Percentiles rank a stretch among this genome's conserved stretches.
Conservation (phyloP, 2,888 invertebrate species). For the Pediacus dermestoides region DNA sequence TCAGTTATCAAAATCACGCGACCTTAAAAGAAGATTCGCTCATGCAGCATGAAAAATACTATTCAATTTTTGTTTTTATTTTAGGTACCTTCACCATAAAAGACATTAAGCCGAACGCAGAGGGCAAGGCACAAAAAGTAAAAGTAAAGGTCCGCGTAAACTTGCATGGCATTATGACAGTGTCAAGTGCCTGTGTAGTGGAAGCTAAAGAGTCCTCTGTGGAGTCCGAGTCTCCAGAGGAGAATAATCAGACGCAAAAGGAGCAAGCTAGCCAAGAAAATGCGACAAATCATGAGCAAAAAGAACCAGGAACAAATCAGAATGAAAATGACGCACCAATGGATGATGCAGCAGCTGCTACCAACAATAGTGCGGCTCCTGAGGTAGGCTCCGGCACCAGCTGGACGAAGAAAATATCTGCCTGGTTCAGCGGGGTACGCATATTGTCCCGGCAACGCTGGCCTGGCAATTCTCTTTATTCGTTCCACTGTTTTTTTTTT, state of each 20-base stretch:
- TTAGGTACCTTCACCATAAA: constrained; percentile 76
- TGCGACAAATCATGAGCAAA: constrained; percentile 46
- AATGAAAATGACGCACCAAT: constrained; percentile 49
- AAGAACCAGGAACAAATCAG: constrained; percentile 38
- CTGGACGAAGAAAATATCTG: constrained; percentile 52
- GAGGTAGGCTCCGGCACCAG: constrained; percentile 51
- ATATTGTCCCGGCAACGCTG: constrained; percentile 41
- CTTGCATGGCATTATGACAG: constrained; percentile 85
- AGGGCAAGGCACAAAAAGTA: constrained; percentile 90
- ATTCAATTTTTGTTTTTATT: too few relatives aligned
- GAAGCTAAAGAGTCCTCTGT: constrained; percentile 66
- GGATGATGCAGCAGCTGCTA: constrained; percentile 19
- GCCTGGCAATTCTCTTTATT: constrained; percentile 37
- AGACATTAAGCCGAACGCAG: constrained; percentile 79
- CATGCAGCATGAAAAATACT: too few relatives aligned
- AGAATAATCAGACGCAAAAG: constrained; percentile 37
- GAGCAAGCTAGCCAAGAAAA: constrained; percentile 54
- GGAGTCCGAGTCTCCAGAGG: constrained; percentile 36
- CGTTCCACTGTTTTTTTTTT: constrained; percentile 27
- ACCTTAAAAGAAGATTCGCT: too few relatives aligned
- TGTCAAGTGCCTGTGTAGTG: constrained; percentile 80
- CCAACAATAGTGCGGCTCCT: constrained; percentile 33
- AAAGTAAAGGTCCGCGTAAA: constrained; percentile 95
- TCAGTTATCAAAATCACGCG: too few relatives aligned
- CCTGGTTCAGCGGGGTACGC: constrained; percentile 53